Base-by-base conservation (phyloP, 1,140 invertebrate species). In the Eriosoma lanigerum region DNA sequence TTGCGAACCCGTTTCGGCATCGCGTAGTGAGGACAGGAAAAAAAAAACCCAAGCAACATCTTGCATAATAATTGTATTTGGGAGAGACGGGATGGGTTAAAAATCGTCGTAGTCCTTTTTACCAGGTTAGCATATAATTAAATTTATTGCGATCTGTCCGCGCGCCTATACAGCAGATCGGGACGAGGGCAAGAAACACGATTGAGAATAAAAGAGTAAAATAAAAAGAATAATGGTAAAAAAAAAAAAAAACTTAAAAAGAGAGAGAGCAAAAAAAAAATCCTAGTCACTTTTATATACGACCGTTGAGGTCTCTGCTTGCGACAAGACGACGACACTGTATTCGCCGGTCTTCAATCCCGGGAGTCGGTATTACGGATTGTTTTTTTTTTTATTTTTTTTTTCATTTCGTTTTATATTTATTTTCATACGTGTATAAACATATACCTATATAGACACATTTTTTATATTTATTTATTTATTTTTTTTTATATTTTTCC, bases 241-340 rank as follows among this genome's bases (percentile, higher is more conserved):
- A 21, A 56, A 6, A 56, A 56, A 21, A 68, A 68, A 15, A 68
- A 68, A 24, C 48, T 48, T 24, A 56, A 60, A 38, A 52, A n/a
- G 13, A n/a, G 24, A 38, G 8, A 38, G 32, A 38, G n/a, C n/a
- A 75, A 19, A 21, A 26, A 76, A 76, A 76, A 76, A 78, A 62
- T 60, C 56, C 75, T 78, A 78, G 75, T 78, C 75, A 78, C 75
- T 78, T 60, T 78, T 78, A 48, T 78, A 48, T 48, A 78, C 75
- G 75, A 62, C 54, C 56, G 75, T 62, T 78, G 56, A 78, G 48
- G 56, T 78, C 75, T 62, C 21, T 32, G 21, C 21, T 24, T 26
- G n/a, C 72, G 8, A 21, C 54, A 9, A 29, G 60, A 62, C 15
- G 29, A 62, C 58, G 32, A 68, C 66, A n/a, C 56, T 56, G 75